Evolutionary conservation across 2,888 invertebrate genomes (phyloP).

Genomic region (Galerucella nymphaeae): DNA sequence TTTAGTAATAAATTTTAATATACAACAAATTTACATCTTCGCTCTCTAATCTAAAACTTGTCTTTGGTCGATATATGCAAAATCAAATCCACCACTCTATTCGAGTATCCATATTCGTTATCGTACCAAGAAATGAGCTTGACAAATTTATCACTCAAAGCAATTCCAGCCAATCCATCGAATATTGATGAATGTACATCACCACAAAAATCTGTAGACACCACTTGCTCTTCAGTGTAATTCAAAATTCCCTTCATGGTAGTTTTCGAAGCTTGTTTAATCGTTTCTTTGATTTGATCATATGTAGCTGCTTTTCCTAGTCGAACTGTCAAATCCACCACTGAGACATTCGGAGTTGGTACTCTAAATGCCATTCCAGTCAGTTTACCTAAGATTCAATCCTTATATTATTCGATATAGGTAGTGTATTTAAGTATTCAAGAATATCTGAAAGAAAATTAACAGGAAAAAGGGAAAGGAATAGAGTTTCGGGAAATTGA

Average conservation of each 20-base stretch:
- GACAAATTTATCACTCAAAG: constrained; percentile 93
- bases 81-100: constrained; percentile 97
- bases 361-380: constrained; percentile 97
- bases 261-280: constrained; percentile 88
- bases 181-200: constrained; percentile 94
- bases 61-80: constrained; percentile 80
- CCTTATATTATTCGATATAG: not conserved
- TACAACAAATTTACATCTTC: not conserved
- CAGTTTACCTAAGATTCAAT: constrained; percentile 39
- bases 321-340: constrained; percentile 90
- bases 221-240: constrained; percentile 97
- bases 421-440: not conserved
- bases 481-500: not conserved
- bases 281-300: constrained; percentile 84
- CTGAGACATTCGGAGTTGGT: constrained; percentile 96
- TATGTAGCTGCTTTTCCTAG: constrained; percentile 81
- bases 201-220: constrained; percentile 95
- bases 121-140: constrained; percentile 99
- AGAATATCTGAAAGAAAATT: not conserved
- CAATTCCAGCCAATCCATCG: constrained; percentile 96
- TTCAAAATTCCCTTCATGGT: constrained; percentile 90
- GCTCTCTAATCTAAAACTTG: constrained; percentile 25
- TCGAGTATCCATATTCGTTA: constrained; percentile 98
- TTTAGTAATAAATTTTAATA: not conserved
- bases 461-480: not conserved